These are phyloP conservation scores for Monomorium pharaonis DNA, from an alignment of 1,140 invertebrate species.

Conservation along the genomic window DNA sequence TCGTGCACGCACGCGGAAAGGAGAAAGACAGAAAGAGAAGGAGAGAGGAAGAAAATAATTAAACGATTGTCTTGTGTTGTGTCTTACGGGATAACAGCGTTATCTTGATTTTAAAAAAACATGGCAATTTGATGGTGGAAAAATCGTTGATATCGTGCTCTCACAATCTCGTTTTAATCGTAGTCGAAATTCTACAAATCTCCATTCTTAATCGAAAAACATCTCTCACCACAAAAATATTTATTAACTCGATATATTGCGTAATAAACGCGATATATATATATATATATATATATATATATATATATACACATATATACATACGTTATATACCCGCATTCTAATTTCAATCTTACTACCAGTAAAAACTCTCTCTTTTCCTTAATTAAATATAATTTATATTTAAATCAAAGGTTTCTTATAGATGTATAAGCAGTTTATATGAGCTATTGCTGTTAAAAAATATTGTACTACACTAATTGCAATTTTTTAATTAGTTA, in stretches of 20 bases:
- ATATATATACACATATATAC: no score
- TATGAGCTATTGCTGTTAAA: neutral
- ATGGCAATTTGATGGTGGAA: constrained; percentile 1
- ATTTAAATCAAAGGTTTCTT: neutral
- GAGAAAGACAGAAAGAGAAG: neutral
- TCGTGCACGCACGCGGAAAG: constrained; percentile 1
- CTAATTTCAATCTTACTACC: neutral
- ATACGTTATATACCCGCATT: neutral
- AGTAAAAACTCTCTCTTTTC: neutral
- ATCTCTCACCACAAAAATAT: neutral
- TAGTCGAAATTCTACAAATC: neutral
- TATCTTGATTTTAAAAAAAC: constrained; percentile 6
- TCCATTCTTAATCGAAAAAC: neutral
- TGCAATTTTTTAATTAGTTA: neutral
- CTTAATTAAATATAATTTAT: neutral
- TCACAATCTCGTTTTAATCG: neutral
- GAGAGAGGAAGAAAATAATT: neutral
- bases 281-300: neutral
- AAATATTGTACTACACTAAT: neutral
- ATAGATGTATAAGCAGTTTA: neutral
- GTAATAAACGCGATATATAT: neutral
- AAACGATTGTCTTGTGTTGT: neutral
- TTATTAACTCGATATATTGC: neutral
- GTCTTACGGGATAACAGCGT: neutral
- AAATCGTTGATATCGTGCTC: neutral